Percentiles rank a stretch among this genome's conserved stretches.
Conservation (phyloP, 2,113 vertebrate genomes). For the Oncorhynchus gorbuscha region DNA sequence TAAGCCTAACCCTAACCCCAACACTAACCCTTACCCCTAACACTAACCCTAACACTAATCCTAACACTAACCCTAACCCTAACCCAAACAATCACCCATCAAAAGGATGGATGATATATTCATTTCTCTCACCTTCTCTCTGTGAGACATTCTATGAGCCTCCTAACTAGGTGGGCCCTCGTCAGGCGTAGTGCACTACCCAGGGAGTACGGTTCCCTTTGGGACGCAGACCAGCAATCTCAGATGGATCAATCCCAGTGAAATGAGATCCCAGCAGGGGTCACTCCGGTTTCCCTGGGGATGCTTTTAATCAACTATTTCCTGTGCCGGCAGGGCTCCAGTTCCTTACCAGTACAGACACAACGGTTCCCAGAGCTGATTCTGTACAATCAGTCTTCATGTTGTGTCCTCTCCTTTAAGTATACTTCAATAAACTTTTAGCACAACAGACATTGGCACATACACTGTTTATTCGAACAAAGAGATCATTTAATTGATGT, state of each 20-base stretch:
- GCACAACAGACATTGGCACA: background rate
- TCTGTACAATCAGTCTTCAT: background rate
- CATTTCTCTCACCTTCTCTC: background rate
- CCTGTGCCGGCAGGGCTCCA: constrained; percentile 16
- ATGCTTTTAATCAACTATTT: constrained; percentile 46
- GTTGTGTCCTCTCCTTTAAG: background rate
- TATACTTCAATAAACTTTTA: background rate
- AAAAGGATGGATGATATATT: background rate
- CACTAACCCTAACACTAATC: too few species aligned
- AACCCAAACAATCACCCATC: too few species aligned
- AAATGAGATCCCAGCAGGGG: constrained; percentile 23
- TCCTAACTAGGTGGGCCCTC: background rate
- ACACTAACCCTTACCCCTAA: too few species aligned
- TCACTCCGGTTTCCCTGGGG: constrained; percentile 25
- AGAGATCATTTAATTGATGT: too few species aligned
- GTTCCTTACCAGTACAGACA: constrained; percentile 18
- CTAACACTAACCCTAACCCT: too few species aligned
- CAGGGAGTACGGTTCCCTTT: background rate
- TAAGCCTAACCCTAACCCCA: too few species aligned
- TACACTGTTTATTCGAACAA: too few species aligned
- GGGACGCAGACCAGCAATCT: background rate
- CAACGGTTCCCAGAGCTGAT: background rate
- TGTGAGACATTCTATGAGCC: background rate
- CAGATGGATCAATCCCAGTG: constrained; percentile 12
- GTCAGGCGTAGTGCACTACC: too few species aligned